Conservation (phyloP, 1,140 invertebrate species). For the Drosophila lacertosa region DNA sequence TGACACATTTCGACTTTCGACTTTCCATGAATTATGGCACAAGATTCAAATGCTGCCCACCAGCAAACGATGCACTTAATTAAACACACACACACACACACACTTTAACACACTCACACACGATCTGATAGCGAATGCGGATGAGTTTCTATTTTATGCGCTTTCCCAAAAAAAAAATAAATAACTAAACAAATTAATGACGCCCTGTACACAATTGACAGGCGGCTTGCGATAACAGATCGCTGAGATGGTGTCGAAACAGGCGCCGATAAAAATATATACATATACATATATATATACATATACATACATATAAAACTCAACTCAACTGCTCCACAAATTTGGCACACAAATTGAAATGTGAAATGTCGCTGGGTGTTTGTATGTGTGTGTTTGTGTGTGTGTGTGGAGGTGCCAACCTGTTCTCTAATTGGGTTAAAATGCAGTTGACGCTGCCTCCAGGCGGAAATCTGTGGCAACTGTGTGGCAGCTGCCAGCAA, state of each 20-base stretch:
- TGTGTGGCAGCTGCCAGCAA: slow-evolving; percentile 23
- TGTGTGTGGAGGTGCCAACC: slow-evolving; percentile 65
- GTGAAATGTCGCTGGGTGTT: slow-evolving; percentile 40
- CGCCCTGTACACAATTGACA: slow-evolving; percentile 50
- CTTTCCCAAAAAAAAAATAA: slow-evolving; percentile 36
- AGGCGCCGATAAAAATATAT: slow-evolving; percentile 46
- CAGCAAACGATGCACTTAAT: slow-evolving; percentile 57
- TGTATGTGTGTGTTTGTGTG: slow-evolving; percentile 16
- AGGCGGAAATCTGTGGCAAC: slow-evolving; percentile 66
- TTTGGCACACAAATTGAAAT: slow-evolving; percentile 68
- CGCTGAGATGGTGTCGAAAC: slow-evolving; percentile 44
- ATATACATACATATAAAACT: not conserved
- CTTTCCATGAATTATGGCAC: slow-evolving; percentile 64
- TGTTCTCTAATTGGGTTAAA: slow-evolving; percentile 81
- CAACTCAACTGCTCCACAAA: slow-evolving; percentile 56
- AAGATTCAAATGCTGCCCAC: slow-evolving; percentile 48
- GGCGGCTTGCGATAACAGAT: slow-evolving; percentile 39
- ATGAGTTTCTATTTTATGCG: slow-evolving; percentile 54
- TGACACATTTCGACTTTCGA: slow-evolving; percentile 77
- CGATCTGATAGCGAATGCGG: slow-evolving; percentile 34
- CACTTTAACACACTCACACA: not conserved
- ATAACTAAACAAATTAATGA: slow-evolving; percentile 40
- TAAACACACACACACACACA: slow-evolving; percentile 35
- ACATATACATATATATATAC: slow-evolving; percentile 10
- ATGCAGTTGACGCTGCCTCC: slow-evolving; percentile 63